Conservation (phyloP, 2,113 vertebrate genomes). For the Anarhynchus alexandrinus region DNA sequence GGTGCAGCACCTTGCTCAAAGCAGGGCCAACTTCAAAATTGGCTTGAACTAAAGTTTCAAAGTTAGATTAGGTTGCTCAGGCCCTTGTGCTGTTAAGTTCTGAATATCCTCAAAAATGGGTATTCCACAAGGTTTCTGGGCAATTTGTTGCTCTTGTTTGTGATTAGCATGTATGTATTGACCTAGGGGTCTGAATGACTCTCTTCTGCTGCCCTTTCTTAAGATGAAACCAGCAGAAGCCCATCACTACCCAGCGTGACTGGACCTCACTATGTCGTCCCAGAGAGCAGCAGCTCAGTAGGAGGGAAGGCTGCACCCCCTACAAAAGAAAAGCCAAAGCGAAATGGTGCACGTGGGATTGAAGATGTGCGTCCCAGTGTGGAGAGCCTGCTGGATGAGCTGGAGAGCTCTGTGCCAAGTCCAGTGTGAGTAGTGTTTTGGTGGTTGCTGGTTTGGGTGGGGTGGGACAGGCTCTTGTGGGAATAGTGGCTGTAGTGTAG, state of each 20-base stretch:
- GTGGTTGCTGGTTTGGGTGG: background rate
- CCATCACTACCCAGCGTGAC: conserved; percentile 46
- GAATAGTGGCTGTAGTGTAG: background rate
- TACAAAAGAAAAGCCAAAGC: conserved; percentile 85
- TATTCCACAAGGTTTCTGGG: background rate
- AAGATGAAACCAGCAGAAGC: conserved; percentile 73
- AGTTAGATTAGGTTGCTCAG: background rate
- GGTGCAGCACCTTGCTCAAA: background rate
- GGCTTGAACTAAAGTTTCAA: background rate
- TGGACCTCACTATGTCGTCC: conserved; percentile 77
- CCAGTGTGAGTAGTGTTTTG: conserved; percentile 77
- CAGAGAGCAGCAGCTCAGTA: conserved; percentile 80
- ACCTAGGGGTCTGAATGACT: background rate
- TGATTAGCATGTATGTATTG: background rate
- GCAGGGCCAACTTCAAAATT: background rate
- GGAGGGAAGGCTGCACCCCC: conserved; percentile 74
- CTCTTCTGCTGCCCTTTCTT: background rate
- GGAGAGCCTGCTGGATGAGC: conserved; percentile 91
- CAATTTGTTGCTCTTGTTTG: background rate
- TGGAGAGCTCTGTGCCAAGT: conserved; percentile 91
- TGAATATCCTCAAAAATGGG: background rate
- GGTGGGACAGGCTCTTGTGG: background rate
- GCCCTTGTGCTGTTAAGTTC: background rate
- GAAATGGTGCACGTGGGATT: conserved; percentile 80
- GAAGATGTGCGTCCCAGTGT: conserved; percentile 89